These are phyloP conservation scores for Lipotes vexillifer DNA, from an alignment of 2,113 vertebrate species.

Conservation along the genomic window DNA sequence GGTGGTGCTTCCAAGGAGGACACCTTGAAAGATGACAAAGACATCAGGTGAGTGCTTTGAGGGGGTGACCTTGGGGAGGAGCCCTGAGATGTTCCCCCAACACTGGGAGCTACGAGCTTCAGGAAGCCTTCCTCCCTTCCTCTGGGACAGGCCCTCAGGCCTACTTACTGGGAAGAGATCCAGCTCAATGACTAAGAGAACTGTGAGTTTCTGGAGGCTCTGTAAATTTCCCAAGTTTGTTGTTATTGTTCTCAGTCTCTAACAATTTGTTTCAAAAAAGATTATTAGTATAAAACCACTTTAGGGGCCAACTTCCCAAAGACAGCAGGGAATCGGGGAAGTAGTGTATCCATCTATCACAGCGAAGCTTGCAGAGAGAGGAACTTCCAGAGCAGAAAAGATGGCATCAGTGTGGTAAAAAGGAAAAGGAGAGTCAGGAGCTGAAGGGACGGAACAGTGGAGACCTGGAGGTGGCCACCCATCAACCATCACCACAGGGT, in stretches of 20 bases:
- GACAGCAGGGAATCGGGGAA: background rate
- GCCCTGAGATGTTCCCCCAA: background rate
- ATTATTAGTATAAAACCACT: background rate
- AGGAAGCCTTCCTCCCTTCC: background rate
- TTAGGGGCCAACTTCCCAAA: background rate
- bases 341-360: background rate
- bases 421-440: background rate
- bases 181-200: background rate
- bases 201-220: background rate
- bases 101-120: background rate
- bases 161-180: background rate
- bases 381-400: background rate
- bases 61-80: background rate
- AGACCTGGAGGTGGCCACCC: background rate
- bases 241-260: background rate
- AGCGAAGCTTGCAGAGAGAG: background rate
- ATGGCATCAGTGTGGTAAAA: background rate
- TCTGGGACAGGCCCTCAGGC: background rate
- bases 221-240: background rate
- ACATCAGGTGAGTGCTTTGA: background rate
- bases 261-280: background rate
- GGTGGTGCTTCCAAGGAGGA: background rate
- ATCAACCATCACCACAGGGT: rapidly evolving
- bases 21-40: background rate
- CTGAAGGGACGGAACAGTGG: background rate